Base-by-base conservation (phyloP, 1,140 invertebrate genomes). In the Bombus haemorrhoidalis region DNA sequence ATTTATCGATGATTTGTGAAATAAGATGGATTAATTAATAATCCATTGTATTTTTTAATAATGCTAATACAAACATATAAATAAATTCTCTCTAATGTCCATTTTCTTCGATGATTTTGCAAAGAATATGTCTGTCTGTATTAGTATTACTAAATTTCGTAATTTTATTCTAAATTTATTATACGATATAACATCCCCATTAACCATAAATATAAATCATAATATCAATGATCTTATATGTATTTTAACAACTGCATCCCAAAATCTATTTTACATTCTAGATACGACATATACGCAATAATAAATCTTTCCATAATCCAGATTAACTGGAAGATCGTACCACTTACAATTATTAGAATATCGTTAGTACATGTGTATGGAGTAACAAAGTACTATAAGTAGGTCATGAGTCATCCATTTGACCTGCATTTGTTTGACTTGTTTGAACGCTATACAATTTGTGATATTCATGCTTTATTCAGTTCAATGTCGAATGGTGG, bases 381-480 rank as follows among this genome's bases (percentile, higher is more conserved):
- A 43, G 1, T 22, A 37, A 73, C 34, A 37, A 81, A 34, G 22
- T 28, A 59, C 28, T 43, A 32, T 73, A 86, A 86, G 47, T 89
- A 22, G 73, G 57, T 34, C 39, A 79, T 90, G 89, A 90, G 62
- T 90, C 85, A 90, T 76, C 25, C 37, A 41, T 62, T 80, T 66
- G 59, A 72, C 68, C 43, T 72, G 81, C 66, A 86, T 89, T 86
- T 84, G 78, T 79, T 86, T 80, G 77, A 39, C 68, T 80, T 85
- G 41, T 80, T 64, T 62, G n/a, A 72, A 83, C 28, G 69, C n/a
- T 34, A 43, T 89, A 82, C 76, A 89, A 86, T 89, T 86, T 77
- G 79, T 78, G 57, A 83, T 79, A 87, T 86, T 88, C 86, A 39
- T 62, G 75, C 66, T 78, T 86, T 75, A 74, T 86, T 87, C 73